Percentiles rank a stretch among this genome's conserved stretches.
Conservation (phyloP, 1,140 invertebrate species). For the Drosophila ficusphila region DNA sequence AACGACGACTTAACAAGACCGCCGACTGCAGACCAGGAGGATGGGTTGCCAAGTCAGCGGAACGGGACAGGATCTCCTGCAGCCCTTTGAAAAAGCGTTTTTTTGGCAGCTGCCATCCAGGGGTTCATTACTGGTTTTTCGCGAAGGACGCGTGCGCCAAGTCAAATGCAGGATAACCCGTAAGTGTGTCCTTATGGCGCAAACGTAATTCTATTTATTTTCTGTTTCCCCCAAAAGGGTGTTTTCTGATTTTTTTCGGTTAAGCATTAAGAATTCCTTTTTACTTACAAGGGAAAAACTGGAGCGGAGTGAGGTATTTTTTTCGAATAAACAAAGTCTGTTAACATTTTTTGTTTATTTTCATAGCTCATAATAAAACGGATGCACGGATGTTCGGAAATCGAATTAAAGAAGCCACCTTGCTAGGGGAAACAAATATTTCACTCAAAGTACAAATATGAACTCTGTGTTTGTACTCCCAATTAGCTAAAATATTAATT, state of each 20-base stretch:
- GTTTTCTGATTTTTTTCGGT: conserved; percentile 26
- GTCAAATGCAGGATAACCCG: conserved; percentile 58
- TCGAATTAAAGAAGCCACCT: background rate
- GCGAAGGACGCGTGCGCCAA: conserved; percentile 58
- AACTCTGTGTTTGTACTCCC: background rate
- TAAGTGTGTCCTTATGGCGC: conserved; percentile 46
- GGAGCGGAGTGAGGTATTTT: background rate
- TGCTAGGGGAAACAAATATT: conserved; percentile 9
- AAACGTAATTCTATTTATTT: conserved; percentile 67
- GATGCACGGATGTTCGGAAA: background rate
- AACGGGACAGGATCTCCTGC: conserved; percentile 18
- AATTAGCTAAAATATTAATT: background rate
- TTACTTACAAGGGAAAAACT: conserved; percentile 20
- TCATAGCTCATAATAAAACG: conserved; percentile 14
- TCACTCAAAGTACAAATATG: background rate
- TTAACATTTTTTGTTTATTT: conserved; percentile 63
- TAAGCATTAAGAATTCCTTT: conserved; percentile 16
- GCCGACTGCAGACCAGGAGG: conserved; percentile 23
- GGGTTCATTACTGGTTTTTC: conserved; percentile 44
- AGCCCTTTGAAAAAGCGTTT: conserved; percentile 41
- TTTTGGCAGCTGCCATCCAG: conserved; percentile 52
- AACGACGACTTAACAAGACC: conserved; percentile 69
- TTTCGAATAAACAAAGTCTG: conserved; percentile 39
- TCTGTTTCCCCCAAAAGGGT: conserved; percentile 28
- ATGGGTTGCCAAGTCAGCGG: conserved; percentile 30